Evolutionary conservation across 2,888 invertebrate species (phyloP).

Genomic region (Athalia circularis): DNA sequence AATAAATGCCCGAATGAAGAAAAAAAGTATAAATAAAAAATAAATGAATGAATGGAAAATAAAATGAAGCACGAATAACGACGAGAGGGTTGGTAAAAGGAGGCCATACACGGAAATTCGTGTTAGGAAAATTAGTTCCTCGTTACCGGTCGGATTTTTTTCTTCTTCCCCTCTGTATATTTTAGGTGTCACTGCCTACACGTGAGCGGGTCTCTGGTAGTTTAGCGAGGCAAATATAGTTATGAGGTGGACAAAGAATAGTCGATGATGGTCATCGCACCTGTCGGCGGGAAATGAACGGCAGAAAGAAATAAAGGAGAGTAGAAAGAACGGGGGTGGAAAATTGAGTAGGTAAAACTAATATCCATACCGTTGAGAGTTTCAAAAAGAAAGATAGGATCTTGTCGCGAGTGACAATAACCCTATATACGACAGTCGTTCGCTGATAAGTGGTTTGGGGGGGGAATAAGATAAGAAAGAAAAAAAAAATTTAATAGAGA

Average conservation of each 20-base stretch:
- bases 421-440: no score
- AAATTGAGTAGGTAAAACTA: neutral
- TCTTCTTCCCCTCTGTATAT: no score
- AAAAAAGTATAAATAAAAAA: neutral
- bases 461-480: neutral
- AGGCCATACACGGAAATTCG: slow-evolving; percentile 63
- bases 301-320: no score
- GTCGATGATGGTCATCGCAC: no score
- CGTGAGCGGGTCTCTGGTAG: neutral
- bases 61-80: slow-evolving; percentile 63
- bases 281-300: no score
- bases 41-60: slow-evolving; percentile 52
- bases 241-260: no score
- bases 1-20: neutral
- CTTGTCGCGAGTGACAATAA: neutral
- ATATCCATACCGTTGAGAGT: neutral
- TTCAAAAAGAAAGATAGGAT: neutral
- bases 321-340: no score
- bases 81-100: slow-evolving; percentile 44
- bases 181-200: neutral
- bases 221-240: no score
- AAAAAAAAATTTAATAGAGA: neutral
- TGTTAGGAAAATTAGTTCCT: slow-evolving; percentile 69
- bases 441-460: no score
- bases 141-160: slow-evolving; percentile 43